These are phyloP conservation scores for Hydrozoanthus gracilis DNA, from an alignment of 92 coral and sea anemone species.

Conservation along the genomic window DNA sequence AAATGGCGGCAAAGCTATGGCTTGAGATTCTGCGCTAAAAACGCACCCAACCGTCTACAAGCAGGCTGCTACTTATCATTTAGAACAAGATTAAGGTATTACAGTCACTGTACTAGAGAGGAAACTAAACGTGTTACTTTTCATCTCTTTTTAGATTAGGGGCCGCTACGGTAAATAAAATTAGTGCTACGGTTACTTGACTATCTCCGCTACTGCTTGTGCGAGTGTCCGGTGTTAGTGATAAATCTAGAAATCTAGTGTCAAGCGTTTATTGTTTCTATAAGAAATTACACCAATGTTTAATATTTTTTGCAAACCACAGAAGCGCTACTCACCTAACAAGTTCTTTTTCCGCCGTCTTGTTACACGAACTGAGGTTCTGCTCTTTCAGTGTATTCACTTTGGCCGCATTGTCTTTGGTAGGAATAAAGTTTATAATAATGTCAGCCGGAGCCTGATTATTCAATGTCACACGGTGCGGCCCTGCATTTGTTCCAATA, in stretches of 20 bases:
- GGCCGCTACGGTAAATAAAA: too few relatives aligned
- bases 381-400: conserved; percentile 40
- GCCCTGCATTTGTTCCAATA: conserved; percentile 43
- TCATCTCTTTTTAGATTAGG: too few relatives aligned
- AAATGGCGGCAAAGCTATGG: too few relatives aligned
- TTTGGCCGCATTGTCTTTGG: conserved; percentile 40
- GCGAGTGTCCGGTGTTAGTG: not conserved
- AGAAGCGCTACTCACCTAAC: conserved; percentile 6
- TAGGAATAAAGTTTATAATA: conserved; percentile 40
- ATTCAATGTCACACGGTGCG: conserved; percentile 41
- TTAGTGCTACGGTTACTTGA: too few relatives aligned
- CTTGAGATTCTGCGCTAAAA: too few relatives aligned
- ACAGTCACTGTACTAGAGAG: too few relatives aligned
- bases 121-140: too few relatives aligned
- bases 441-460: conserved; percentile 45
- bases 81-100: too few relatives aligned
- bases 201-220: not conserved
- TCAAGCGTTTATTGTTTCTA: not conserved
- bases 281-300: not conserved
- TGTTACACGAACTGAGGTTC: conserved; percentile 40
- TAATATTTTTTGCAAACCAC: not conserved
- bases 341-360: conserved; percentile 47
- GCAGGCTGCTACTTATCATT: too few relatives aligned
- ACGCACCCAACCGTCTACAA: too few relatives aligned
- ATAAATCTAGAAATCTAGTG: not conserved